Evolutionary conservation across 1,140 invertebrate species (phyloP), one percentile per base, ranked within the genome.

Genomic region (Maconellicoccus hirsutus): DNA sequence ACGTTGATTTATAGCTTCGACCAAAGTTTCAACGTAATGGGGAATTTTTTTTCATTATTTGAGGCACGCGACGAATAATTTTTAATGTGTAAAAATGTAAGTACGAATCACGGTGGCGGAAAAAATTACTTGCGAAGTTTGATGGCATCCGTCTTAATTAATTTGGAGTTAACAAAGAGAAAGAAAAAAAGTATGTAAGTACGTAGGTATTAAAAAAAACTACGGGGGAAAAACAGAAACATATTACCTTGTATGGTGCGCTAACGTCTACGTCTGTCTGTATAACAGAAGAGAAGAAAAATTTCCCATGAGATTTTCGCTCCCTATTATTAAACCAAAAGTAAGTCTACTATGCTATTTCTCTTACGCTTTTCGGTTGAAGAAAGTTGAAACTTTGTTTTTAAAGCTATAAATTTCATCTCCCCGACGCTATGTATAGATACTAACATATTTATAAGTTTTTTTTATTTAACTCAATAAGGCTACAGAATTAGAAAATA

Each of bases 381-480:
- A 66, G 61, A 66, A 66, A 66, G 61, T 66, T 66, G 61, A 66
- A 66, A 66, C 61, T 66, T 66, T 66, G 61, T 66, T 66, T 66
- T 66, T 66, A 66, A 25, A 66, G 61, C 61, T 66, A 66, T 66
- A 66, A 66, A 66, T 66, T 66, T 66, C 61, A 66, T 26, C 61
- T 66, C 25, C 61, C 61, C 61, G 10, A 10, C 61, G 19, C 61
- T 22, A 25, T 25, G 61, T 66, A 25, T 26, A 66, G 61, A 66
- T 66, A 66, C 61, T 66, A 66, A 66, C 61, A 66, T 66, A 66
- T 66, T 66, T 66, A 66, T 66, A 66, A 66, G 61, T 66, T 66
- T 66, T n/a, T n/a, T 66, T 66, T 66, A 66, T 19, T 66, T 23
- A 66, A 66, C 61, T 66, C 61, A 19, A 23, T 66, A 66, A n/a